These are phyloP conservation scores for Lathronympha strigana DNA, from an alignment of 2,888 invertebrate genomes.

Conservation along the genomic window DNA sequence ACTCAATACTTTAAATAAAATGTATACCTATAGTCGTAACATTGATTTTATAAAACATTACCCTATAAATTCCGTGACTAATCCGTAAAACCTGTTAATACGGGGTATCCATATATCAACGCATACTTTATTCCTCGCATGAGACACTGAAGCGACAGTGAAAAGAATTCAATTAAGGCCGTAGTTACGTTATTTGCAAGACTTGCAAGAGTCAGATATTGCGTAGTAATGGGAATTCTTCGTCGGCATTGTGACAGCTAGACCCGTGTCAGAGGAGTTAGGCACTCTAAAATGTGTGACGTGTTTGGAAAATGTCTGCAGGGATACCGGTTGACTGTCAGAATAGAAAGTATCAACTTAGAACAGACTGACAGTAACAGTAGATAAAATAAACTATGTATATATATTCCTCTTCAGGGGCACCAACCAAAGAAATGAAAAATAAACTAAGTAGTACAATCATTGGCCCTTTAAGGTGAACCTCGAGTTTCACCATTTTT, in stretches of 20 bases:
- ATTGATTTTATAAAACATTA: background rate
- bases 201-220: constrained; percentile 30
- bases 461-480: too few species aligned
- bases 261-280: constrained; percentile 35
- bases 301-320: background rate
- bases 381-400: too few species aligned
- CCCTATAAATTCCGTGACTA: background rate
- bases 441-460: too few species aligned
- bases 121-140: constrained; percentile 2
- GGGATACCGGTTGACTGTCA: too few species aligned
- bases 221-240: constrained; percentile 40
- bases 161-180: constrained; percentile 36
- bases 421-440: too few species aligned
- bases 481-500: too few species aligned
- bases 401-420: too few species aligned
- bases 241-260: constrained; percentile 31
- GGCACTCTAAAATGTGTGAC: background rate
- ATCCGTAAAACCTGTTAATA: background rate
- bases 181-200: constrained; percentile 27
- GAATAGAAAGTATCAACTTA: too few species aligned
- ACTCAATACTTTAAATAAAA: too few species aligned
- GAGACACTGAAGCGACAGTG: constrained; percentile 4
- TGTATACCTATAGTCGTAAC: background rate
- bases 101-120: background rate
- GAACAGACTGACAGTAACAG: too few species aligned